Evolutionary conservation across 2,113 vertebrate species (phyloP).

Genomic region (Sylvia atricapilla): DNA sequence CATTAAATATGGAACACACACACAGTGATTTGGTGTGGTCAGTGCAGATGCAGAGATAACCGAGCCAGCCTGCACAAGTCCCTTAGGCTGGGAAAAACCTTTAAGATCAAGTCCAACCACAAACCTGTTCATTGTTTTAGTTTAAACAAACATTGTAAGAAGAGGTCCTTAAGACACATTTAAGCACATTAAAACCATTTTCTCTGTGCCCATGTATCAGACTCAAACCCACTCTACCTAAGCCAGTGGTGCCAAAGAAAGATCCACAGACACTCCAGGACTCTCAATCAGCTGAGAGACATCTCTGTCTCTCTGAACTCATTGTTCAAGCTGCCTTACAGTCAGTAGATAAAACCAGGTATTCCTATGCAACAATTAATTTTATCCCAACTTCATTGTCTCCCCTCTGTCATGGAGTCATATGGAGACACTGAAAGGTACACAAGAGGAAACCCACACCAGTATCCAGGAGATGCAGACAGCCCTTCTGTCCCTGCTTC

Average conservation of each 20-base stretch:
- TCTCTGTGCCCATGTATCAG: background rate
- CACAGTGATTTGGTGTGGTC: background rate
- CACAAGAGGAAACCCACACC: fast-evolving
- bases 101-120: background rate
- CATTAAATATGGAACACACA: background rate
- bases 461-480: background rate
- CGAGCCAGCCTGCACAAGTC: background rate
- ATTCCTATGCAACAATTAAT: background rate
- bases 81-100: background rate
- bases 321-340: background rate
- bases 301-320: background rate
- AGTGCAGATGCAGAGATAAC: background rate
- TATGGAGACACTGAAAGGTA: background rate
- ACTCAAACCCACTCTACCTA: background rate
- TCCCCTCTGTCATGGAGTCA: background rate
- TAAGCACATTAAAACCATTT: background rate
- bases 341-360: background rate
- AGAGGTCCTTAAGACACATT: background rate
- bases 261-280: background rate
- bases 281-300: background rate
- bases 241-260: background rate
- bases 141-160: background rate
- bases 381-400: background rate
- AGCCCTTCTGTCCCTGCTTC: background rate
- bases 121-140: background rate